These are phyloP conservation scores for Cataglyphis rosenhaueri DNA, from an alignment of 2,888 invertebrate genomes.

Conservation along the genomic window DNA sequence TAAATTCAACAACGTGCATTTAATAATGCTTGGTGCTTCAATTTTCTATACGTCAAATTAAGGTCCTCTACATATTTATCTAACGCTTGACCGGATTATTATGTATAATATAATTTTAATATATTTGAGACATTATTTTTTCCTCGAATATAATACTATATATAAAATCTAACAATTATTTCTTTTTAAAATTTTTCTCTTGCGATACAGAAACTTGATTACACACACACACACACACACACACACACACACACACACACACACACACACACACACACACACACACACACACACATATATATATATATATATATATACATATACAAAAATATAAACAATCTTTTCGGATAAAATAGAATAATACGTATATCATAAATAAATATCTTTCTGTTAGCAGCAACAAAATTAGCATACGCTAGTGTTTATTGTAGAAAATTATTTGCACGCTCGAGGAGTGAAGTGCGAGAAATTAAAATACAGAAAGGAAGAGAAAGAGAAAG, in stretches of 20 bases:
- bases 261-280: not conserved
- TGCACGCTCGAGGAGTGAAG: not conserved
- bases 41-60: not conserved
- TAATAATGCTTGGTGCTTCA: not conserved
- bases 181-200: not conserved
- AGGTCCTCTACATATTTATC: not conserved
- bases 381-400: not conserved
- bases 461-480: not conserved
- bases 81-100: not conserved
- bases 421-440: constrained; percentile 22
- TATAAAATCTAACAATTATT: not conserved
- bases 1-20: constrained; percentile 24
- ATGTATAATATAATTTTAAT: not conserved
- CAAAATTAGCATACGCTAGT: not conserved
- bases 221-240: not conserved
- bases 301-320: not conserved
- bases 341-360: not conserved
- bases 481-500: not conserved
- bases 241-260: too few relatives aligned
- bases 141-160: not conserved
- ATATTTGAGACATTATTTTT: not conserved
- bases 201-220: not conserved
- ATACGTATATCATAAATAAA: not conserved
- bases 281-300: too few relatives aligned
- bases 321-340: not conserved